Evolutionary conservation across 2,888 invertebrate genomes (phyloP), one percentile per base, ranked within the genome.

Genomic region (Drosophila percnosoma): DNA sequence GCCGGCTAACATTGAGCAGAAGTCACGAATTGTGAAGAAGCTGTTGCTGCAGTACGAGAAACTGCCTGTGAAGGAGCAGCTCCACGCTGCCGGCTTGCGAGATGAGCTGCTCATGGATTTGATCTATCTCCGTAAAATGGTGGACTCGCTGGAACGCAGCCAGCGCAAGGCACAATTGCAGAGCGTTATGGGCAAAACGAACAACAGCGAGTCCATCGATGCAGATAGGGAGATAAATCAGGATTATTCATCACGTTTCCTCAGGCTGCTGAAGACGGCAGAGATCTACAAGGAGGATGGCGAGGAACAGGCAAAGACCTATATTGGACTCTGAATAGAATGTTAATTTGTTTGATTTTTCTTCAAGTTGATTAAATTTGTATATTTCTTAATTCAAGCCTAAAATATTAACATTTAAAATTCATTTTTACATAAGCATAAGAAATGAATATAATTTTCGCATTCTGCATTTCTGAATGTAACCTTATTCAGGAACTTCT

Each of bases 11-110:
- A 78, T 92, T 8, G 87, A 87, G 11, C 78, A 90, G 34, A 91
- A 92, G 48, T 87, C 91, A 0, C 78, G 84, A 21, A 80, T 90
- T 11, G 92, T 93, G 1, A 92, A 92, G 72, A 92, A 93, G 62
- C 71, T 93, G 4, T 68, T 93, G 5, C 75, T 77, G 0, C 84
- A 92, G 69, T 93, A 92, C 66, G 91, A 92, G 8, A 85, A 90
- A 5, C 65, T 92, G 29, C 86, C 92, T 0, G 21, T 55, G 6
- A 81, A 89, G 15, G 92, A 93, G 40, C 92, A 93, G 52, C 64
- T 73, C 2, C 75, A 80, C 11, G 85, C 78, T 6, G 69, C 74
- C 0, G 62, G 48, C 4, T 72, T 91, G 24, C 87, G 90, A 4
- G 89, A 91, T 29, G 87, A 86, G 33, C 71, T 93, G 29, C 74